Conservation (phyloP, 2,797 vertebrate genomes). For the Centropyge bicolor region DNA sequence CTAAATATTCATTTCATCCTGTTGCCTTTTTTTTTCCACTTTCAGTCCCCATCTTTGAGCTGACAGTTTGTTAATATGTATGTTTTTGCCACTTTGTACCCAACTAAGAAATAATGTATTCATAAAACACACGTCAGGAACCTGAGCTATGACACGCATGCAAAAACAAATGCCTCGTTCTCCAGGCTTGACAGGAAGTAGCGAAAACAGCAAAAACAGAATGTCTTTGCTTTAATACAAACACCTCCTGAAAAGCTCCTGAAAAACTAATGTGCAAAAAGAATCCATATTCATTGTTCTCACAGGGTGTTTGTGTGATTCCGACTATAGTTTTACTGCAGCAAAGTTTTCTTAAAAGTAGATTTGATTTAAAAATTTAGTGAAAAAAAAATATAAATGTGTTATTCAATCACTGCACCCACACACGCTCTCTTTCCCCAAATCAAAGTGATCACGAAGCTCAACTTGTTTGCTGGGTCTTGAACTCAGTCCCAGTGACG, state of each 20-base stretch:
- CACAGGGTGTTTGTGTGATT: conserved; percentile 5
- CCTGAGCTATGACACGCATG: background rate
- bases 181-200: background rate
- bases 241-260: conserved; percentile 4
- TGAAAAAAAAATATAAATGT: background rate
- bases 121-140: background rate
- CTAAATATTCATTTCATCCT: background rate
- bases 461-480: background rate
- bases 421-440: too few species aligned
- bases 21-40: too few species aligned
- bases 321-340: background rate
- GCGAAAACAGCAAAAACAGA: conserved; percentile 4
- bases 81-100: too few species aligned
- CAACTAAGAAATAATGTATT: background rate
- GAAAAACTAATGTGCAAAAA: background rate
- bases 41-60: too few species aligned
- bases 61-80: too few species aligned
- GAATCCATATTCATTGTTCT: background rate
- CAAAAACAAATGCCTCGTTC: background rate
- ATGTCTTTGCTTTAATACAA: background rate
- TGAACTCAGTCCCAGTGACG: conserved; percentile 32
- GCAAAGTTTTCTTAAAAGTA: background rate
- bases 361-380: background rate
- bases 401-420: background rate
- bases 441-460: background rate